Evolutionary conservation across 2,797 vertebrate genomes (phyloP).

Genomic region (Discoglossus pictus): DNA sequence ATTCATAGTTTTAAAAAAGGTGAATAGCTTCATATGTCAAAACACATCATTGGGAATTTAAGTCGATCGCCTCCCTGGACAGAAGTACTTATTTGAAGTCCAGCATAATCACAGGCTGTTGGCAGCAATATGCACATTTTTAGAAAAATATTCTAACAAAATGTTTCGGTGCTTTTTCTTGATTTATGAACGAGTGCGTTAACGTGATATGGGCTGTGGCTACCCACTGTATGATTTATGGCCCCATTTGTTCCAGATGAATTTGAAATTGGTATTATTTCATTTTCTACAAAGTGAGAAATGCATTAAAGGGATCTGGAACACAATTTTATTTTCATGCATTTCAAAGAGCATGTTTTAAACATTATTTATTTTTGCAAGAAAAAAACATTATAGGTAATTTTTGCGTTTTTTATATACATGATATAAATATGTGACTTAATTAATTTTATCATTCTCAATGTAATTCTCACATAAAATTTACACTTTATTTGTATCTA

Average conservation of each 20-base stretch:
- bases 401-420: too few species aligned
- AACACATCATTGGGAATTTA: constrained; percentile 28
- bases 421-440: too few species aligned
- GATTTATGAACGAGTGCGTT: constrained; percentile 20
- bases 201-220: constrained; percentile 8
- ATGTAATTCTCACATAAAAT: too few species aligned
- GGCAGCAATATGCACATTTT: neutral
- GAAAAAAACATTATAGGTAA: too few species aligned
- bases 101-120: constrained; percentile 3
- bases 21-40: constrained; percentile 36
- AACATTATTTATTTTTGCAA: too few species aligned
- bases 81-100: constrained; percentile 17
- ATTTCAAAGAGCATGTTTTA: too few species aligned
- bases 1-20: constrained; percentile 32
- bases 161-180: constrained; percentile 3
- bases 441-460: too few species aligned
- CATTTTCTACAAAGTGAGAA: neutral
- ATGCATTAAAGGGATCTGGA: too few species aligned
- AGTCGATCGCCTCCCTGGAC: constrained; percentile 7
- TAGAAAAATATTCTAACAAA: constrained; percentile 5
- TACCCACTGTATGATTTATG: constrained; percentile 15
- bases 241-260: constrained; percentile 11
- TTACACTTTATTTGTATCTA: too few species aligned
- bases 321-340: too few species aligned
- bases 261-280: constrained; percentile 13